Evolutionary conservation across 2,888 invertebrate species (phyloP).

Genomic region (Spilarctia lutea): DNA sequence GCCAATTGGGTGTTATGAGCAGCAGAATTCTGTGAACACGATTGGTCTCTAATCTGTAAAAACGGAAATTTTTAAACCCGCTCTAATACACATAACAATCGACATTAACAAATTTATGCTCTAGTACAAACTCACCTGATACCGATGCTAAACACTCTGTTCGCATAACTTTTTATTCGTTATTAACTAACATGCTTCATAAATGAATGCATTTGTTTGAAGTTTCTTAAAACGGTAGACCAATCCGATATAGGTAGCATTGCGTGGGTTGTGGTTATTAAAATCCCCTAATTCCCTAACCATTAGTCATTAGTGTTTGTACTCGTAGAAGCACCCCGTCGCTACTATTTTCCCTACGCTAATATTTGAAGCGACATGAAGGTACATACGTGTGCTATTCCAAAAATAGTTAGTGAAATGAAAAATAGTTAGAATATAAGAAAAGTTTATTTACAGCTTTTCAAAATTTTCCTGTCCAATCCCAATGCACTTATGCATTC

Average conservation of each 20-base stretch:
- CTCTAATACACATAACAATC: no score
- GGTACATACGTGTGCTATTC: neutral
- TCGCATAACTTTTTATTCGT: neutral
- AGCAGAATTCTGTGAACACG: no score
- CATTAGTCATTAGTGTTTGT: neutral
- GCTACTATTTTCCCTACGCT: neutral
- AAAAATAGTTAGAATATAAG: no score
- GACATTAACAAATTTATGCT: no score
- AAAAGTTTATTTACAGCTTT: no score
- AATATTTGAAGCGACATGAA: neutral
- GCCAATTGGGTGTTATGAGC: no score
- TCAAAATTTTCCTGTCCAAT: no score
- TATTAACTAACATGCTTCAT: neutral
- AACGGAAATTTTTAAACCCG: no score
- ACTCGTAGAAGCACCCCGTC: neutral
- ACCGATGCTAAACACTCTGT: neutral
- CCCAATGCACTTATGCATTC: no score
- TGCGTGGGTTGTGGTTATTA: neutral
- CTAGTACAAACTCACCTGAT: neutral
- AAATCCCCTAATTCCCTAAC: neutral
- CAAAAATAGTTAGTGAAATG: no score
- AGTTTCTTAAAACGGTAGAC: neutral
- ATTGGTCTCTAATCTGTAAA: no score
- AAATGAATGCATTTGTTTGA: neutral
- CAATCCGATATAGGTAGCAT: neutral